Conservation (phyloP, 1,140 invertebrate species). For the Drosophila ironensis region DNA sequence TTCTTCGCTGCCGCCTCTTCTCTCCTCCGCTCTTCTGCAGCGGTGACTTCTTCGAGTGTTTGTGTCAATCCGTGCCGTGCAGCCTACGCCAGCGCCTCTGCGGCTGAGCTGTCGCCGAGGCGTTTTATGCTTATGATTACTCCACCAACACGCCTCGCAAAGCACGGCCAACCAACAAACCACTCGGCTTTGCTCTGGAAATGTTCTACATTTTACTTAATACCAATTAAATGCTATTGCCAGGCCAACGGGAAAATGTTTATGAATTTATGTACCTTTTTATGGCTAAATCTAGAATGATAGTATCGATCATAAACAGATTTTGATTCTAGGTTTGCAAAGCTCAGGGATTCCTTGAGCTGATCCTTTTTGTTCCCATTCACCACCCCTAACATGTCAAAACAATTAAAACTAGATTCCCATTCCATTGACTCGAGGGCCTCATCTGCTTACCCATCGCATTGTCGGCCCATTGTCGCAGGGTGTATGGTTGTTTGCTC, state of each 20-base stretch:
- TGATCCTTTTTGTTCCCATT: no score
- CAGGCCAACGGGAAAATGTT: slow-evolving; percentile 9
- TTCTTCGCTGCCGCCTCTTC: slow-evolving; percentile 4
- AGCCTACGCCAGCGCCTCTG: slow-evolving; percentile 9
- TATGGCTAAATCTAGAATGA: neutral
- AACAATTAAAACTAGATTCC: slow-evolving; percentile 26
- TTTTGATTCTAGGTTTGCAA: no score
- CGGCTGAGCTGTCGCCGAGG: slow-evolving; percentile 3
- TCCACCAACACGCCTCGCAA: slow-evolving; percentile 20
- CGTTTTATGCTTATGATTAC: slow-evolving; percentile 42
- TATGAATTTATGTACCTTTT: no score
- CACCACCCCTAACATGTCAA: no score
- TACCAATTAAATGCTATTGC: slow-evolving; percentile 31
- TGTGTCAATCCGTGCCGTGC: slow-evolving; percentile 36
- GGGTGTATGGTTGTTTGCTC: slow-evolving; percentile 43
- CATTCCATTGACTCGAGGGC: slow-evolving; percentile 28
- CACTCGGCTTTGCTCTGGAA: slow-evolving; percentile 13
- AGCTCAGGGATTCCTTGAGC: no score
- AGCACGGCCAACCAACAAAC: neutral
- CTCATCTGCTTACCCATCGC: slow-evolving; percentile 29
- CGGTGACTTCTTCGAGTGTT: slow-evolving; percentile 27
- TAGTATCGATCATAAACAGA: no score
- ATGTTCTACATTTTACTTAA: slow-evolving; percentile 47
- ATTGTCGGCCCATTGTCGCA: slow-evolving; percentile 30
- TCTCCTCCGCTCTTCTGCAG: neutral